A percentile compares a stretch with the other conserved stretches of the same genome.
These are phyloP conservation scores for Palythoa grandiflora DNA, from an alignment of 92 coral and sea anemone species.

Conservation along the genomic window DNA sequence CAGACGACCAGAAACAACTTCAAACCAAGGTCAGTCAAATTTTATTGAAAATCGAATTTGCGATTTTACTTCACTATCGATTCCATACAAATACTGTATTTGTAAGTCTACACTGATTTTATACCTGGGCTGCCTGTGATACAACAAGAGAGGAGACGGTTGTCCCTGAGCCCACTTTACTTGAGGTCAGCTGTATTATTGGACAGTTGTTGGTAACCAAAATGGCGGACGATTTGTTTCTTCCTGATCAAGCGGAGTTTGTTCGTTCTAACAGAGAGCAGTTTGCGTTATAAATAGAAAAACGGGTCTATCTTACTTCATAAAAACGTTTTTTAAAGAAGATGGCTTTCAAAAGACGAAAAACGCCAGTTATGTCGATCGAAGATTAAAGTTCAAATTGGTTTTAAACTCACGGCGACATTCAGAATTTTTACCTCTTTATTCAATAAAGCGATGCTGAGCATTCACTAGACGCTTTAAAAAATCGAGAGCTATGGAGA, in stretches of 20 bases:
- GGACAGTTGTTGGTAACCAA: conserved; percentile 42
- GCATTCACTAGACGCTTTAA: background rate
- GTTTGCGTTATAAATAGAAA: background rate
- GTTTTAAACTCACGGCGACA: too few species aligned
- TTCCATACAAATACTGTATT: too few species aligned
- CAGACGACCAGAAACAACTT: too few species aligned
- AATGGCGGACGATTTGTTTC: conserved; percentile 32
- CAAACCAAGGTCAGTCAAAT: too few species aligned
- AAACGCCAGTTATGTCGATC: background rate
- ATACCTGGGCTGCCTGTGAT: too few species aligned
- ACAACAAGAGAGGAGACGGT: too few species aligned
- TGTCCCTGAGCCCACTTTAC: conserved; percentile 7
- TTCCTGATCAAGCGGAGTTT: background rate
- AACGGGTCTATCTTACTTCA: background rate
- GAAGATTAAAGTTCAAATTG: background rate
- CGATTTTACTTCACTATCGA: too few species aligned
- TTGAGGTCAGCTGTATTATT: conserved; percentile 8
- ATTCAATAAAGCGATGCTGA: background rate
- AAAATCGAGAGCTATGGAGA: conserved; percentile 2
- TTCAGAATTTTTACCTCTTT: background rate
- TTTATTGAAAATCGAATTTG: too few species aligned
- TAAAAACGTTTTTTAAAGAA: background rate
- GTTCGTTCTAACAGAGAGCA: background rate
- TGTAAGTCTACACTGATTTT: too few species aligned
- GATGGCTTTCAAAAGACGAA: background rate